Evolutionary conservation across 2,113 vertebrate species (phyloP).

Genomic region (Notiomystis cincta): DNA sequence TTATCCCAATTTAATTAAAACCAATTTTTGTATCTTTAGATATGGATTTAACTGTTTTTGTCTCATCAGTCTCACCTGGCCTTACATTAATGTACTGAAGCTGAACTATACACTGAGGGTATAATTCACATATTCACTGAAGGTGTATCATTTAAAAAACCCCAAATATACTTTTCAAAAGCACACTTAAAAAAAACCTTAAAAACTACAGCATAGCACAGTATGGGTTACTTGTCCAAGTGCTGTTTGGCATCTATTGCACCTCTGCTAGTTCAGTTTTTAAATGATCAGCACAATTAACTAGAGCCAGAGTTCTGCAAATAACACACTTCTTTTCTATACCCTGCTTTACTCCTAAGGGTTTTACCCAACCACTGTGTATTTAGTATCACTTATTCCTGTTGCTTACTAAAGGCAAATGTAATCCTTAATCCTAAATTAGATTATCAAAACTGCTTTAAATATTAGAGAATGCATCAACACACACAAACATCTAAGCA

Average conservation of each 20-base stretch:
- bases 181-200: neutral
- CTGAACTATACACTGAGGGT: neutral
- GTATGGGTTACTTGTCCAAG: neutral
- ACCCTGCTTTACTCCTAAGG: neutral
- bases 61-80: neutral
- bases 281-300: neutral
- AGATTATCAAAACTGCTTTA: neutral
- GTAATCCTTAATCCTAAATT: neutral
- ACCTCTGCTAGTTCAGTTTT: neutral
- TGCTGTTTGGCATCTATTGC: neutral
- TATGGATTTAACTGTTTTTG: neutral
- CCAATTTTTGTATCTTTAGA: neutral
- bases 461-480: neutral
- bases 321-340: neutral
- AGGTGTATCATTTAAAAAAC: neutral
- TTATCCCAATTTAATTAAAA: neutral
- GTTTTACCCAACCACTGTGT: neutral
- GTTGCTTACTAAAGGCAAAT: neutral
- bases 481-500: neutral
- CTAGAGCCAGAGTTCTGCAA: neutral
- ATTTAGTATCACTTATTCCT: neutral
- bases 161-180: neutral
- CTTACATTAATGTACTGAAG: neutral
- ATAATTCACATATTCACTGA: neutral
- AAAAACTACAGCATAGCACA: neutral